A percentile compares a stretch with the other conserved stretches of the same genome.
These are phyloP conservation scores for Heliangelus exortis DNA, from an alignment of 2,797 vertebrate genomes.

Conservation along the genomic window DNA sequence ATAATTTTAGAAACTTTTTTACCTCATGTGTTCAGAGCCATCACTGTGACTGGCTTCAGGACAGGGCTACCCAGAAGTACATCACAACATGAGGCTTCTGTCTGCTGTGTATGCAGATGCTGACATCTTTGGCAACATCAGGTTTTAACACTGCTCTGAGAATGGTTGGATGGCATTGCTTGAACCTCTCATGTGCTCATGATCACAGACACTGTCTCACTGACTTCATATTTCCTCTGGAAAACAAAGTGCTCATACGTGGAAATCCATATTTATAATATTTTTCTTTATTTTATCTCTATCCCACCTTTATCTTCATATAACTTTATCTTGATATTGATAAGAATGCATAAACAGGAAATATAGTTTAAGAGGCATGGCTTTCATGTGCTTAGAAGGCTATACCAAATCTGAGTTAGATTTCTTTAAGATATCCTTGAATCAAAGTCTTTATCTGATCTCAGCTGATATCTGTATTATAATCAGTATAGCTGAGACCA, in stretches of 20 bases:
- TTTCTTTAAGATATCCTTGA: not conserved
- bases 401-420: not conserved
- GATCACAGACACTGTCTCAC: not conserved
- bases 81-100: not conserved
- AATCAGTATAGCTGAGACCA: not conserved
- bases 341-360: not conserved
- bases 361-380: not conserved
- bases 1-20: not conserved
- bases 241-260: not conserved
- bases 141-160: not conserved
- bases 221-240: not conserved
- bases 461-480: not conserved
- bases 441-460: not conserved
- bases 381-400: not conserved
- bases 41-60: fast-evolving
- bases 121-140: not conserved
- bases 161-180: not conserved
- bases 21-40: fast-evolving
- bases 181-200: not conserved
- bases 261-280: not conserved
- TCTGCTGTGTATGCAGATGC: not conserved
- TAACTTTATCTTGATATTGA: not conserved
- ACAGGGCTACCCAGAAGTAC: not conserved
- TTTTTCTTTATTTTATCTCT: too few species aligned
- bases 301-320: not conserved